phyloP scores from a whole-genome alignment of 2,888 invertebrate species.

The Polyploca ridens region DNA sequence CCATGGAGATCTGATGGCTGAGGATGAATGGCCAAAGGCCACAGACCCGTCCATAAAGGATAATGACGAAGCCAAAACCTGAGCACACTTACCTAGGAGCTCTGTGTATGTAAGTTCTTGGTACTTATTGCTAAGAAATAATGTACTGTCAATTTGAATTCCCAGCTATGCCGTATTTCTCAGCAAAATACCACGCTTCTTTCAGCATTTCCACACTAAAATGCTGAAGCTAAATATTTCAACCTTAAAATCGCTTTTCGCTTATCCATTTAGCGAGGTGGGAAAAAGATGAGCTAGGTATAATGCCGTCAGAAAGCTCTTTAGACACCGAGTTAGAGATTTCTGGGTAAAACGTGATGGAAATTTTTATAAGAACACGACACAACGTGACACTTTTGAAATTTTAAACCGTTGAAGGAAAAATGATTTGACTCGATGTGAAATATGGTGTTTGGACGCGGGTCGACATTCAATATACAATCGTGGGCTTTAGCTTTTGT shows the following conservation, averaged over 20 bases:
- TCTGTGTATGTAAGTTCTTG: too few species aligned
- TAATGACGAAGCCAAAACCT: too few species aligned
- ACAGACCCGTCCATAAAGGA: too few species aligned
- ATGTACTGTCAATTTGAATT: too few species aligned
- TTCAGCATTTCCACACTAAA: too few species aligned
- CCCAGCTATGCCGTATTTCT: too few species aligned
- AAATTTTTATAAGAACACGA: constrained; percentile 33
- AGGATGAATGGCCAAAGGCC: too few species aligned
- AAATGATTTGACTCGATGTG: neutral
- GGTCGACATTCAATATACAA: neutral
- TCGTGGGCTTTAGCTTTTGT: too few species aligned
- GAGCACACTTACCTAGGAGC: too few species aligned
- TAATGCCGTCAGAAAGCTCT: constrained; percentile 51
- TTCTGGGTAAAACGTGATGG: constrained; percentile 46
- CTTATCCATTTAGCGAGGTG: constrained; percentile 22
- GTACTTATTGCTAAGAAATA: too few species aligned
- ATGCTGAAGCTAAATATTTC: neutral
- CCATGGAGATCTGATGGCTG: too few species aligned
- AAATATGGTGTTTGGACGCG: neutral
- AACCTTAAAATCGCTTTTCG: neutral
- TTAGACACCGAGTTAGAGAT: constrained; percentile 52
- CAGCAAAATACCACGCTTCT: too few species aligned
- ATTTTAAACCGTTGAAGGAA: constrained; percentile 21
- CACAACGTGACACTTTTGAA: constrained; percentile 28
- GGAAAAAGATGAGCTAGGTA: constrained; percentile 47